These are phyloP conservation scores for Emmelina monodactyla DNA, from an alignment of 2,888 invertebrate species.

Conservation along the genomic window DNA sequence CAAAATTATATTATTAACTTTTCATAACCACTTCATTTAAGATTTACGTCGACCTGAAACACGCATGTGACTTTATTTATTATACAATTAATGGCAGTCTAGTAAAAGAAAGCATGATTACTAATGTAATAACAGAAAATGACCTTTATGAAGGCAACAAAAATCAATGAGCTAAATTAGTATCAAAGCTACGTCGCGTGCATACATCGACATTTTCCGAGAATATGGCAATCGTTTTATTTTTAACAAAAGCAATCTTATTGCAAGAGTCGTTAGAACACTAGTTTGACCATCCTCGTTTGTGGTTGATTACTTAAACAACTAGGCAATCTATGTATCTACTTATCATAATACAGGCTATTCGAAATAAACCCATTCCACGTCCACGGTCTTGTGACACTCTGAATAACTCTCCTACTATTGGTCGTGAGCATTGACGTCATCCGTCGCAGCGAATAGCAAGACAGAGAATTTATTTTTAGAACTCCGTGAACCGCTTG, in stretches of 20 bases:
- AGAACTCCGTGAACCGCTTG: slow-evolving; percentile 34
- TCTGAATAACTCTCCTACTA: slow-evolving; percentile 20
- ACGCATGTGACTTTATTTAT: too few species aligned
- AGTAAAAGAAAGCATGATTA: too few species aligned
- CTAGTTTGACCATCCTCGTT: neutral
- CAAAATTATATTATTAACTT: too few species aligned
- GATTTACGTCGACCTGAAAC: too few species aligned
- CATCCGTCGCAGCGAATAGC: slow-evolving; percentile 39
- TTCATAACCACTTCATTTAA: too few species aligned
- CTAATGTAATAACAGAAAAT: too few species aligned
- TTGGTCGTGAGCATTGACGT: slow-evolving; percentile 46
- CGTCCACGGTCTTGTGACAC: slow-evolving; percentile 44
- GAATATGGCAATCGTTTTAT: neutral
- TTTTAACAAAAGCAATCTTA: neutral
- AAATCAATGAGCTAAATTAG: too few species aligned
- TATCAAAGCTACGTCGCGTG: too few species aligned
- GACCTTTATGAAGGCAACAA: too few species aligned
- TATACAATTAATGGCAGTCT: too few species aligned
- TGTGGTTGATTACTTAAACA: neutral
- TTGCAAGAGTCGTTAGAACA: too few species aligned
- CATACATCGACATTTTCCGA: neutral
- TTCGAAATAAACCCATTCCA: slow-evolving; percentile 17
- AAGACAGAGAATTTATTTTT: slow-evolving; percentile 39
- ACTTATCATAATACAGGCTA: neutral
- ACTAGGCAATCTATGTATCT: too few species aligned